Conservation (phyloP, 2,113 vertebrate species). For the Ariopsis seemanni region DNA sequence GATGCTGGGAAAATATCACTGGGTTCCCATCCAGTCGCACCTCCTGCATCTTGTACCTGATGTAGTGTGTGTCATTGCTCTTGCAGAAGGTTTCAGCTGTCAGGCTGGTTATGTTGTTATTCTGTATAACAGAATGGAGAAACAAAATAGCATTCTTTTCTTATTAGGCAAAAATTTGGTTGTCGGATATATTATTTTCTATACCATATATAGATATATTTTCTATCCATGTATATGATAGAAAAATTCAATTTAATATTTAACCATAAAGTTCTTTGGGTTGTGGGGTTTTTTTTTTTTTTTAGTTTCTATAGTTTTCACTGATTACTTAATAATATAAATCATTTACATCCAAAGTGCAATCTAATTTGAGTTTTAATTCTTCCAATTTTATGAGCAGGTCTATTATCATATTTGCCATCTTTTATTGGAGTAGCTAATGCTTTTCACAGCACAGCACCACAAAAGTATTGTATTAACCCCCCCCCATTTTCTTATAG, state of each 20-base stretch:
- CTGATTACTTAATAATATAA: not conserved
- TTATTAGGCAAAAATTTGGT: not conserved
- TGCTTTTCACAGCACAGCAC: not conserved
- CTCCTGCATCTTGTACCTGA: slow-evolving; percentile 79
- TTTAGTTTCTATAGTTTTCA: not conserved
- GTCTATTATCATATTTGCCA: not conserved
- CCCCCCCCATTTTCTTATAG: too few relatives aligned
- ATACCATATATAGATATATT: not conserved
- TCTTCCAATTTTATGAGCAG: not conserved
- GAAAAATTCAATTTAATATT: not conserved
- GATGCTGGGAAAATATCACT: slow-evolving; percentile 78
- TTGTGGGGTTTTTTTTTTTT: not conserved
- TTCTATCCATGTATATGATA: not conserved
- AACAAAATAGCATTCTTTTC: not conserved
- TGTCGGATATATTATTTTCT: too few relatives aligned
- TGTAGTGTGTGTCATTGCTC: slow-evolving; percentile 81
- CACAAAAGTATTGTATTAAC: not conserved
- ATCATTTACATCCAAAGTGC: not conserved
- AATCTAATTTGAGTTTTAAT: not conserved
- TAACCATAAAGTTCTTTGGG: not conserved
- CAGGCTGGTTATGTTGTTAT: slow-evolving; percentile 86
- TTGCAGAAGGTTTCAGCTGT: slow-evolving; percentile 92
- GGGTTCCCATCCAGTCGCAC: slow-evolving; percentile 89
- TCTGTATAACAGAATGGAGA: slow-evolving; percentile 67
- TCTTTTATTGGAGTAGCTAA: not conserved